phyloP scores from a whole-genome alignment of 1,140 invertebrate species.

The Scylla paramamosain region DNA sequence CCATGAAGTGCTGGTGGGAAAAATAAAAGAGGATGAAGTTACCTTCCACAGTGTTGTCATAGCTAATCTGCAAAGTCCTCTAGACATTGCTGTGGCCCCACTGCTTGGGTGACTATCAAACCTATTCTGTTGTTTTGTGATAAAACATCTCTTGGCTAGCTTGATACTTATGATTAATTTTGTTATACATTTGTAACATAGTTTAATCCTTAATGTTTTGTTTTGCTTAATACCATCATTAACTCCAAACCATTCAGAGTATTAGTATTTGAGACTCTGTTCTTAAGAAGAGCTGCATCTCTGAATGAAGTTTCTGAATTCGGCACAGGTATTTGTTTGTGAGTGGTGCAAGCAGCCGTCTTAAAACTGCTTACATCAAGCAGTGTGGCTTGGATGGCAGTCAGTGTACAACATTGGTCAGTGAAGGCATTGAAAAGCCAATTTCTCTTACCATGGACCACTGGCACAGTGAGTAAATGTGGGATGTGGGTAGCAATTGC shows the following conservation, averaged over 20 bases:
- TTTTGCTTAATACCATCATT: no score
- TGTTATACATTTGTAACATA: no score
- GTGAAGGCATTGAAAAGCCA: conserved; percentile 88
- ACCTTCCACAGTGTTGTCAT: conserved; percentile 87
- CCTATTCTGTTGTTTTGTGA: no score
- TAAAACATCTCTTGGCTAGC: no score
- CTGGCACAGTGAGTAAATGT: not conserved
- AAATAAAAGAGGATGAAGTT: conserved; percentile 84
- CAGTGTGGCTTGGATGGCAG: conserved; percentile 84
- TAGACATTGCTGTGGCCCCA: conserved; percentile 80
- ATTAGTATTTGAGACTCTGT: no score
- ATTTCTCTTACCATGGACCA: conserved; percentile 27
- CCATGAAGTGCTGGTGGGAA: conserved; percentile 86
- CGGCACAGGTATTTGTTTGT: conserved; percentile 85
- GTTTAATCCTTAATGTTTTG: no score
- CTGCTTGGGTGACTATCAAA: conserved; percentile 77
- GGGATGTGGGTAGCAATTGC: no score
- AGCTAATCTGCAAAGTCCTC: conserved; percentile 78
- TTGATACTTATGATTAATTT: no score
- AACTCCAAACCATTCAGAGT: no score
- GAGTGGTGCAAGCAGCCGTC: conserved; percentile 81
- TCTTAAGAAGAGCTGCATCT: no score
- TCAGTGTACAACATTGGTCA: conserved; percentile 91
- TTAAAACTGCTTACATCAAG: conserved; percentile 77
- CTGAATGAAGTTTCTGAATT: no score